Evolutionary conservation across 2,113 vertebrate genomes (phyloP), one percentile per base, ranked within the genome.

Genomic region (Kobus ellipsiprymnus): DNA sequence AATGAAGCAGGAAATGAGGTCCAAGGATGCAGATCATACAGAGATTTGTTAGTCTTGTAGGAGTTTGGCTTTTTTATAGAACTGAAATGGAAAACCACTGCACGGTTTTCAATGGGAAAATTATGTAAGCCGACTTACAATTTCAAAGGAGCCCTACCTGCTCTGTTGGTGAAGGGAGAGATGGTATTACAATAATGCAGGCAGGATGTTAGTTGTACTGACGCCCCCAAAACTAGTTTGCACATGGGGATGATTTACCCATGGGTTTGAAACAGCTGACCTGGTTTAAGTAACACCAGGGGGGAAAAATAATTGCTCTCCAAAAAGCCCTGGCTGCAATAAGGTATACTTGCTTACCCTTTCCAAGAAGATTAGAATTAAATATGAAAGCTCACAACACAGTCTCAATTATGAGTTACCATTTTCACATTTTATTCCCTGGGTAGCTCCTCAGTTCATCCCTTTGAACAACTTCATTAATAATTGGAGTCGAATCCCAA

Each of bases 191-290:
- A 19, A 12, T 44, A 57, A 50, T 3, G 19, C 3, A 7, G 29
- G 19, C 40, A n/a, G 54, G 54, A 11, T 1, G 17, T 3, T 15
- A 10, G 54, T 33, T 16, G 91, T 7, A 44, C 4, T 0, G 29
- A 14, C 0, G 0, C 7, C 54, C 94, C 80, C 7, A 2, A 7
- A 6, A 9, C 13, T 9, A 13, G 2, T 44, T 23, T 13, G 21
- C 14, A 1, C 3, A 2, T 1, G 17, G 40, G 40, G 44, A 7
- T 6, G 27, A 57, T 44, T 25, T 57, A 7, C 3, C 54, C 11
- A 0, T 46, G 33, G 48, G 0, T 50, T 27, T 82, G 11, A 33
- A 83, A 40, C n/a, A 30, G 59, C 59, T 55, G 59, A 30, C 40
- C 57, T 25, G 29, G 9, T 57, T 59, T 57, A 36, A 54, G 36